Conservation (phyloP, 2,113 vertebrate species). For the Planiliza haematocheilus region DNA sequence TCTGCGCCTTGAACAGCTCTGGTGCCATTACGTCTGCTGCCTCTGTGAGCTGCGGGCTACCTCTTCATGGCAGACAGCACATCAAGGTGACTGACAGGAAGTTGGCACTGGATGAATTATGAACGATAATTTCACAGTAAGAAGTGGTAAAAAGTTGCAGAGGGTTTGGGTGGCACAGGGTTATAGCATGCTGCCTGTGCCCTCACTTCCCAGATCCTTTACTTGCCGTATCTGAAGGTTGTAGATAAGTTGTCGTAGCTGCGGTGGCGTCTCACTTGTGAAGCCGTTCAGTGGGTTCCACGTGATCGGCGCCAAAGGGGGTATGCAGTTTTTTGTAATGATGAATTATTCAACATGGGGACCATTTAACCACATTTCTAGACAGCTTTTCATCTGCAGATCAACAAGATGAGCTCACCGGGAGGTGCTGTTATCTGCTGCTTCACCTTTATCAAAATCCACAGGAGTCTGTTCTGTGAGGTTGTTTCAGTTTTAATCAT, state of each 20-base stretch:
- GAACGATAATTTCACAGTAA: conserved; percentile 1
- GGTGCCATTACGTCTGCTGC: conserved; percentile 9
- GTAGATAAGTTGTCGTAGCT: neutral
- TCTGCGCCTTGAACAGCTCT: conserved; percentile 14
- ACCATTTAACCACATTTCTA: neutral
- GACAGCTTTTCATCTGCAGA: neutral
- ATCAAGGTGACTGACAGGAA: conserved; percentile 25
- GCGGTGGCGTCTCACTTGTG: neutral
- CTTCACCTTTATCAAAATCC: no score
- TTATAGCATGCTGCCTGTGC: conserved; percentile 10
- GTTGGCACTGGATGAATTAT: conserved; percentile 1
- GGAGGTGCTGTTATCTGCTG: neutral
- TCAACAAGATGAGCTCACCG: neutral
- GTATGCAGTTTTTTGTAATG: no score
- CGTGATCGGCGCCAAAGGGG: no score
- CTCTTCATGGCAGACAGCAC: neutral
- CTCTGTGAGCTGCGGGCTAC: conserved; percentile 16
- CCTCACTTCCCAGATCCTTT: no score
- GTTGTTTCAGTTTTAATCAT: no score
- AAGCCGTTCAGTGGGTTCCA: no score
- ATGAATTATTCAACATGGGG: no score
- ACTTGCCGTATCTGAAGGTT: no score
- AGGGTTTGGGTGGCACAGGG: neutral
- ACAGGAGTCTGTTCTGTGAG: no score
- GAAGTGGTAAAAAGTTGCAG: neutral